These are phyloP conservation scores for Phlogophora meticulosa DNA, from an alignment of 2,888 invertebrate genomes.

Conservation along the genomic window DNA sequence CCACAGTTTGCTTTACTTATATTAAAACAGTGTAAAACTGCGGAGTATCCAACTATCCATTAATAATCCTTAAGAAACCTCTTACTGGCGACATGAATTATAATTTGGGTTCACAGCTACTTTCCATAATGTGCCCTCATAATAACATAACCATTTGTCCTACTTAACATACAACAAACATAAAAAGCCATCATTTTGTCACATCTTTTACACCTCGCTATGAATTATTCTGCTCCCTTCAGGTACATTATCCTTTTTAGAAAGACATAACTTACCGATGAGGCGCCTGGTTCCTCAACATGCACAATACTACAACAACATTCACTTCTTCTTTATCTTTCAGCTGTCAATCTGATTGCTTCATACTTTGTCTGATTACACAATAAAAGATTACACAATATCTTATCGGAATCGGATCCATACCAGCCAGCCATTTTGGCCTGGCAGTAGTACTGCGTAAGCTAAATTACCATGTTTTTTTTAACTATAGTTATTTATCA, in stretches of 20 bases:
- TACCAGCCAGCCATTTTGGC: too few relatives aligned
- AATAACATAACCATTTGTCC: background rate
- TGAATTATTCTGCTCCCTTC: constrained; percentile 19
- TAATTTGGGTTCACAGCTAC: background rate
- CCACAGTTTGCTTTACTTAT: background rate
- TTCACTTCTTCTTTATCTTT: constrained; percentile 20
- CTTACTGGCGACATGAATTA: background rate
- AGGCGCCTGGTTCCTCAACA: background rate
- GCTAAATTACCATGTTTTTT: too few relatives aligned
- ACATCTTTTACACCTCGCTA: constrained; percentile 12
- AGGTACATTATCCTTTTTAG: constrained; percentile 28
- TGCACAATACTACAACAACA: too few relatives aligned
- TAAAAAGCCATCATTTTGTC: constrained; percentile 11
- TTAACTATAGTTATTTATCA: too few relatives aligned
- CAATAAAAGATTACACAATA: too few relatives aligned
- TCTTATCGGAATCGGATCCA: too few relatives aligned
- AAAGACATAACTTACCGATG: constrained; percentile 30
- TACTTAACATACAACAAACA: constrained; percentile 23
- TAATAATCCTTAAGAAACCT: background rate
- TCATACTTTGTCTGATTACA: too few relatives aligned
- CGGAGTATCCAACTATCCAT: background rate
- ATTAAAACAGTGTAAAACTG: too few relatives aligned
- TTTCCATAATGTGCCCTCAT: background rate
- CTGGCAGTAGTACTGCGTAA: too few relatives aligned
- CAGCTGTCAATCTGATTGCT: too few relatives aligned